Conservation (phyloP, 2,888 invertebrate genomes). For the Hydriomena furcata region DNA sequence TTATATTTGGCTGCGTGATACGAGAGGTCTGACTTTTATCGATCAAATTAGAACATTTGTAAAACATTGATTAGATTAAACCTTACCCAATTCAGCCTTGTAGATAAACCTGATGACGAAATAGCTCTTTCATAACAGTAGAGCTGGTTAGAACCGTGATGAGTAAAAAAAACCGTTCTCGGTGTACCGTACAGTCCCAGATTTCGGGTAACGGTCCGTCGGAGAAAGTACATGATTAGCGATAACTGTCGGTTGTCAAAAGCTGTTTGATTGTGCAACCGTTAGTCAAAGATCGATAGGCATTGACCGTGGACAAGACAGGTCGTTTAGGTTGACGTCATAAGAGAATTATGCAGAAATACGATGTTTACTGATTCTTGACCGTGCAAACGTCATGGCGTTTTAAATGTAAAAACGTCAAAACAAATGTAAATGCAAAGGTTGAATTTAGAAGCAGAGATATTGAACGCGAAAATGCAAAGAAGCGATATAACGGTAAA, state of each 20-base stretch:
- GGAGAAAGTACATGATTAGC: conserved; percentile 77
- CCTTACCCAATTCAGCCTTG: conserved; percentile 52
- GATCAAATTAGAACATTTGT: conserved; percentile 6
- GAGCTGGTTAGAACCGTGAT: conserved; percentile 70
- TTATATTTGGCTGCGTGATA: too few species aligned
- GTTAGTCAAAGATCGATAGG: conserved; percentile 44
- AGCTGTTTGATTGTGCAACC: conserved; percentile 55
- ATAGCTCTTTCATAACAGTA: conserved; percentile 78
- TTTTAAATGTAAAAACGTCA: too few species aligned
- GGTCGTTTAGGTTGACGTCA: conserved; percentile 15
- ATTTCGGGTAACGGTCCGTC: conserved; percentile 72
- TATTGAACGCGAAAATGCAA: too few species aligned
- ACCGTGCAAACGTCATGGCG: not conserved
- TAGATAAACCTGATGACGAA: conserved; percentile 62
- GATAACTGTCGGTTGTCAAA: conserved; percentile 70
- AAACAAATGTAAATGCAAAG: too few species aligned
- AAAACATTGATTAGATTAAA: conserved; percentile 19
- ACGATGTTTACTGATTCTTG: not conserved
- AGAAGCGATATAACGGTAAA: conserved; percentile 17
- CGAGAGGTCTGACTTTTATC: conserved; percentile 6
- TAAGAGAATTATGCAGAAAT: conserved; percentile 9
- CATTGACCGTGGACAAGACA: conserved; percentile 41
- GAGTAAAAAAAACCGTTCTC: conserved; percentile 70
- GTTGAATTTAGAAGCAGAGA: too few species aligned
- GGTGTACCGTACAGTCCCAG: conserved; percentile 77